phyloP scores from a whole-genome alignment of 1,140 invertebrate species.

The Drosophila serrata region DNA sequence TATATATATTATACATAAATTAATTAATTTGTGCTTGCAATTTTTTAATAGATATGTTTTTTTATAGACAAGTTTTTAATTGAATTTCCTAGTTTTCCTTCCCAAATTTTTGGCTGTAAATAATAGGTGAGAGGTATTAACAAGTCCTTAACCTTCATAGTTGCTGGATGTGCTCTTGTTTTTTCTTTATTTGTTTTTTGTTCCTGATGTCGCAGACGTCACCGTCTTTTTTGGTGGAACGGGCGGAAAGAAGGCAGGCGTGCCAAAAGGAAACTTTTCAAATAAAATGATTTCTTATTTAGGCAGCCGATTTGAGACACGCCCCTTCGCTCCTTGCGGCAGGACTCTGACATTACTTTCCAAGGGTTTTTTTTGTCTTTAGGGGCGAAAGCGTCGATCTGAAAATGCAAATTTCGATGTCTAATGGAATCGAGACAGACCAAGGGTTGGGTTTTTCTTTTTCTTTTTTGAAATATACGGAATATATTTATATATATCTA shows the following conservation, averaged over 20 bases:
- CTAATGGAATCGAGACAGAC: conserved; percentile 25
- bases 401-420: conserved; percentile 21
- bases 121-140: neutral
- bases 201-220: conserved; percentile 32
- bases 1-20: neutral
- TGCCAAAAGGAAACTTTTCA: conserved; percentile 65
- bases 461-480: conserved; percentile 7
- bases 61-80: neutral
- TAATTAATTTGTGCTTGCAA: no score
- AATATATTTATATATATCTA: conserved; percentile 8
- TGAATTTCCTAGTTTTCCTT: neutral
- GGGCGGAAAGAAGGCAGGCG: conserved; percentile 16
- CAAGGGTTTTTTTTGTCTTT: neutral
- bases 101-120: no score
- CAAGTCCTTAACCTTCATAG: neutral
- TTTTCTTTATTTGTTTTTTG: neutral
- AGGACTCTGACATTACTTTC: conserved; percentile 12
- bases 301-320: conserved; percentile 65
- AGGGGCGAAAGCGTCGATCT: conserved; percentile 15
- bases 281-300: conserved; percentile 81
- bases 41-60: neutral
- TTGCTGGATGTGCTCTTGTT: neutral
- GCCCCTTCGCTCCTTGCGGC: conserved; percentile 7
- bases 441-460: neutral
- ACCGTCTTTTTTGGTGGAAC: neutral